Conservation (phyloP, 2,888 invertebrate genomes). For the Sericinus montela region DNA sequence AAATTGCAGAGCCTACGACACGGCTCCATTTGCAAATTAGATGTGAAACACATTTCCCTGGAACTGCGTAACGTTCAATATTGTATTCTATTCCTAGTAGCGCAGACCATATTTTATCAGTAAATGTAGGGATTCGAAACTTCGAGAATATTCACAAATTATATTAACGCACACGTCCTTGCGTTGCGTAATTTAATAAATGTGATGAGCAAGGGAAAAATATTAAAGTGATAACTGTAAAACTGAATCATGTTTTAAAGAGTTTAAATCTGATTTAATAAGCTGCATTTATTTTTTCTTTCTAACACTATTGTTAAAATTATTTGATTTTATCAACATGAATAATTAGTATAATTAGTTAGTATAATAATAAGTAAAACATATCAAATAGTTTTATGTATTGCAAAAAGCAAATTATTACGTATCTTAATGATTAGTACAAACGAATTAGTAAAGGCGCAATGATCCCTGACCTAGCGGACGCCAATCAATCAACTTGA, state of each 20-base stretch:
- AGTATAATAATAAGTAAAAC: too few species aligned
- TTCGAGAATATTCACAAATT: constrained; percentile 23
- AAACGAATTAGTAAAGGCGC: constrained; percentile 54
- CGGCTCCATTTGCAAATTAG: constrained; percentile 76
- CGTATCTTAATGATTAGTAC: constrained; percentile 50
- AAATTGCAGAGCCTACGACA: constrained; percentile 69
- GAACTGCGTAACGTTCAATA: constrained; percentile 16
- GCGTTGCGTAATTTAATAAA: constrained; percentile 25
- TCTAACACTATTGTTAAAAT: too few species aligned
- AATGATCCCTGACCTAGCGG: constrained; percentile 60
- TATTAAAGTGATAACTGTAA: constrained; percentile 3
- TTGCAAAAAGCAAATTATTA: constrained; percentile 14
- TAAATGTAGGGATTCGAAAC: constrained; percentile 4
- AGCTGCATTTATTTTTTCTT: too few species aligned
- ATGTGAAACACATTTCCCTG: constrained; percentile 36
- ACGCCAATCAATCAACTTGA: constrained; percentile 68
- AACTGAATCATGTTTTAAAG: constrained; percentile 7
- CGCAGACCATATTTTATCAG: constrained; percentile 13
- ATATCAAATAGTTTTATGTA: too few species aligned
- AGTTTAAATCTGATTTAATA: constrained; percentile 20
- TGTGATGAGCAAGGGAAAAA: constrained; percentile 18
- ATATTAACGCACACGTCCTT: constrained; percentile 22
- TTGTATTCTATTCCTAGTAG: constrained; percentile 16
- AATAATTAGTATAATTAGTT: too few species aligned
- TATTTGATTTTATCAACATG: too few species aligned